Base-by-base conservation (phyloP, 2,113 vertebrate species). In the Cyprinus carpio region DNA sequence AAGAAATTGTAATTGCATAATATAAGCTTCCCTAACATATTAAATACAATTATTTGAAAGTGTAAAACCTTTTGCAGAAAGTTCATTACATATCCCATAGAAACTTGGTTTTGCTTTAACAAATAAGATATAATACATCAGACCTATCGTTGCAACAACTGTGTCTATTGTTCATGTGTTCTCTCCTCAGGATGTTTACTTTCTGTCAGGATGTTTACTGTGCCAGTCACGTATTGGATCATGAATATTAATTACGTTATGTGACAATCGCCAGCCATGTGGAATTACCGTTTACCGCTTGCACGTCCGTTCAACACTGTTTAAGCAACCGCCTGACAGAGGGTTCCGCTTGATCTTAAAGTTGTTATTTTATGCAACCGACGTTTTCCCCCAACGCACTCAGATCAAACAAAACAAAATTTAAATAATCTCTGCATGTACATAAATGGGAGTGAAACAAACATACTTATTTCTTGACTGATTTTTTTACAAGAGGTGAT, bases 231-330 rank as follows among this genome's bases (percentile, higher is more conserved):
- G 11, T 74, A 43, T 13, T 12, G 37, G 34, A 74, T 72, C 69
- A 40, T 72, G 34, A 40, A 40, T n/a, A 72, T 43, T 74, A 74
- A 74, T 74, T 74, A 43, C 37, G 11, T 74, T 74, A 37, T 37
- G 23, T n/a, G 69, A 43, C 37, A 74, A 43, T 43, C 2, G 10
- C 37, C 37, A 74, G 69, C 69, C 20, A 72, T 72, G 34, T 72
- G 69, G 37, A 72, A 40, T 72, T n/a, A 74, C 20, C 20, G 37
- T 43, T 25, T 23, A 43, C 20, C 20, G 2, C 11, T 43, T n/a
- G 23, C 37, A 74, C 23, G 6, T 43, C 43, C 20, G 5, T 43
- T 74, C 37, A 43, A 43, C 69, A 40, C 4, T 72, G 69, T 20
- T 72, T 72, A 71, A 71, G 67, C 69, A 25, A 72, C 4, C 6